These are phyloP conservation scores for Sylvietta virens DNA, from an alignment of 2,113 vertebrate genomes.

Conservation along the genomic window DNA sequence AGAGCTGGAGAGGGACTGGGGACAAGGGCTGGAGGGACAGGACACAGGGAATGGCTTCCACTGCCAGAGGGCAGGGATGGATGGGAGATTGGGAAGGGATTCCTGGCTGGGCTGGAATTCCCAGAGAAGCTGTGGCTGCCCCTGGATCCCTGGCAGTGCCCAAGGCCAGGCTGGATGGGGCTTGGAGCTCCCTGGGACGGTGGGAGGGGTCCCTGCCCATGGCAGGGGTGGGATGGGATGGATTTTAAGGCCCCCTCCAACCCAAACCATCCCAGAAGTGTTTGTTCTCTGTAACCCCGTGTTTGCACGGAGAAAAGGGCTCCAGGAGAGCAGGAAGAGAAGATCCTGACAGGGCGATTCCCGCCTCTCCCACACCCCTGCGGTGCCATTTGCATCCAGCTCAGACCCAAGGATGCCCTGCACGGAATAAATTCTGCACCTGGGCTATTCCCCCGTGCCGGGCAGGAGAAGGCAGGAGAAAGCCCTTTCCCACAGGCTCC, in stretches of 20 bases:
- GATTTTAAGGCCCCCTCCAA: background rate
- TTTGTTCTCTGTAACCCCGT: background rate
- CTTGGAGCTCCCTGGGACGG: background rate
- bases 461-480: background rate
- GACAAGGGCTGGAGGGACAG: background rate
- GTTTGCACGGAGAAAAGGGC: background rate
- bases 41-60: background rate
- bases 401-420: accelerated
- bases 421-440: accelerated
- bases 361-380: background rate
- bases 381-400: accelerated
- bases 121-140: background rate
- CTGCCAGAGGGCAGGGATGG: background rate
- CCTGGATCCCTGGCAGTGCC: background rate
- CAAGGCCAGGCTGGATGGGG: accelerated
- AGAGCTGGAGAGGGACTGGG: background rate
- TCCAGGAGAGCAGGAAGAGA: background rate
- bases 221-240: accelerated
- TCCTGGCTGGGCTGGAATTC: background rate
- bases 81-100: background rate
- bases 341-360: background rate
- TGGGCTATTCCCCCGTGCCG: accelerated
- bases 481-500: background rate
- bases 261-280: background rate
- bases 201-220: accelerated